phyloP scores from a whole-genome alignment of 1,140 invertebrate species.

The Achatina immaculata region DNA sequence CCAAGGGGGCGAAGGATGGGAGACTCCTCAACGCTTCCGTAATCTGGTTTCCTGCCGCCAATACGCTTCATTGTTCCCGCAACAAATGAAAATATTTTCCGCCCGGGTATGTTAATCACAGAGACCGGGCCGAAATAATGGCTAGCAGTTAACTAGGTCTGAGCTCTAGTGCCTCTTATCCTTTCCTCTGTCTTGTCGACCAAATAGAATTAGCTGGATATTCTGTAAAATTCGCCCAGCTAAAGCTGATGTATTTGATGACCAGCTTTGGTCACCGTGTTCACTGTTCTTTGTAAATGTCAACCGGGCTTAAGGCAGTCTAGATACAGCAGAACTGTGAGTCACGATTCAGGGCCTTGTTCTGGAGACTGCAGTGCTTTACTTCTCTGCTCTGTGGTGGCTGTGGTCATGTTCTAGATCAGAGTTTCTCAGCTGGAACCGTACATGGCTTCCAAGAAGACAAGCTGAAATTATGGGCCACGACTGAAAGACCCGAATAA shows the following conservation, averaged over 20 bases:
- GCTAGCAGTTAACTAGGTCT: neutral
- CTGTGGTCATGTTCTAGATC: no score
- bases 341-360: no score
- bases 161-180: constrained; percentile 9
- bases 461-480: no score
- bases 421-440: no score
- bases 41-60: constrained; percentile 31
- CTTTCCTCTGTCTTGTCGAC: constrained; percentile 26
- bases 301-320: neutral
- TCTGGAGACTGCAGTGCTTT: no score
- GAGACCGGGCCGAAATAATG: constrained; percentile 18
- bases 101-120: constrained; percentile 44
- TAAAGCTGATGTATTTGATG: neutral
- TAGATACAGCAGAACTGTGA: no score
- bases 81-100: constrained; percentile 54
- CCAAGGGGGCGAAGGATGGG: neutral
- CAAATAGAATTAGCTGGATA: constrained; percentile 38
- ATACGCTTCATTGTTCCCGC: constrained; percentile 40
- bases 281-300: neutral
- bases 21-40: constrained; percentile 22
- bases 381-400: no score
- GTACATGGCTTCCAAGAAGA: no score
- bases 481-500: no score
- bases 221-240: constrained; percentile 31
- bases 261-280: neutral